These are phyloP conservation scores for Drosophila tripunctata DNA, from an alignment of 2,888 invertebrate species.

Conservation along the genomic window DNA sequence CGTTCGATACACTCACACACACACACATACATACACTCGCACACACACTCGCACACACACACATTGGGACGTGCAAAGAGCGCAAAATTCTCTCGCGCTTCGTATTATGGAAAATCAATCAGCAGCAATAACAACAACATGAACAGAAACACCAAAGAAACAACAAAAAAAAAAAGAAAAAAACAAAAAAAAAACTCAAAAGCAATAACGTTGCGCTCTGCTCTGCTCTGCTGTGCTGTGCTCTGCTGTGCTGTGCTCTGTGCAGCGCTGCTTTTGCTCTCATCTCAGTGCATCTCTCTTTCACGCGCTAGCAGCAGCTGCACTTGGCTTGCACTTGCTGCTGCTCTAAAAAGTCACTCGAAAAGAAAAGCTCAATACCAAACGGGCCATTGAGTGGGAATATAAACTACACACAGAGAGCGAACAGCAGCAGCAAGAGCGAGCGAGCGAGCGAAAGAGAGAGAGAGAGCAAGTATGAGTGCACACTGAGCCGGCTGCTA, in stretches of 20 bases:
- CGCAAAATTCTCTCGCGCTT: slow-evolving; percentile 49
- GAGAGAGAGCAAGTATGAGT: slow-evolving; percentile 15
- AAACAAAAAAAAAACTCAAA: slow-evolving; percentile 14
- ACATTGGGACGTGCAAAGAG: neutral
- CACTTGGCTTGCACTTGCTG: slow-evolving; percentile 53
- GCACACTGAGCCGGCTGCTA: slow-evolving; percentile 11
- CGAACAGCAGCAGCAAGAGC: neutral
- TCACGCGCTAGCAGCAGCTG: slow-evolving; percentile 29
- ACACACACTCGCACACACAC: slow-evolving; percentile 8
- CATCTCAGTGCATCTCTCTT: neutral
- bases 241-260: no score
- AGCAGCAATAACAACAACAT: slow-evolving; percentile 42
- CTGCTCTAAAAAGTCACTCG: slow-evolving; percentile 65
- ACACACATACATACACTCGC: slow-evolving; percentile 29
- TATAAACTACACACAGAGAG: no score
- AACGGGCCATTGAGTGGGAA: slow-evolving; percentile 70
- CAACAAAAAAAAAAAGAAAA: slow-evolving; percentile 16
- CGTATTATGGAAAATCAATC: slow-evolving; percentile 76
- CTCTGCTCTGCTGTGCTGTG: slow-evolving; percentile 25
- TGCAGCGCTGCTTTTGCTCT: slow-evolving; percentile 1
- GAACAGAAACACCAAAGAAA: slow-evolving; percentile 16
- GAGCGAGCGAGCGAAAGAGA: slow-evolving; percentile 9
- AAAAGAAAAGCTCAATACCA: slow-evolving; percentile 69
- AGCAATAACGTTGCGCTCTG: no score
- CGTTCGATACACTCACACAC: slow-evolving; percentile 68